Evolutionary conservation across 2,888 invertebrate species (phyloP).

Genomic region (Caenorhabditis sp.): DNA sequence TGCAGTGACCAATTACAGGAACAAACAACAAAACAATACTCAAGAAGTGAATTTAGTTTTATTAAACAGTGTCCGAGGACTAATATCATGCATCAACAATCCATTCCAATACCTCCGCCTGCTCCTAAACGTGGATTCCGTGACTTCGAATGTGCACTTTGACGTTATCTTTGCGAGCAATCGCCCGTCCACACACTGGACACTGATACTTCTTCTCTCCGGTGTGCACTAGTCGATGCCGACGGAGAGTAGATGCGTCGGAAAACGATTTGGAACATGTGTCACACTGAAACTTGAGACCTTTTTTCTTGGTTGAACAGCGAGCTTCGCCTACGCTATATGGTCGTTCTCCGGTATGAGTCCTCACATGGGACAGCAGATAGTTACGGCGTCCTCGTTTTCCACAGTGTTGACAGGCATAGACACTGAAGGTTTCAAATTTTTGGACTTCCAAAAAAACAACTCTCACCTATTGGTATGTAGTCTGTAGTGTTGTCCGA

Average conservation of each 20-base stretch:
- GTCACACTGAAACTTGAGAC: conserved; percentile 69
- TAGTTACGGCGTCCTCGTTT: conserved; percentile 77
- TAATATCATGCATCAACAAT: background rate
- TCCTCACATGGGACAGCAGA: conserved; percentile 75
- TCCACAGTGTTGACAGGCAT: conserved; percentile 78
- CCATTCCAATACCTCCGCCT: conserved; percentile 5
- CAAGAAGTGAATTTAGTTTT: conserved; percentile 25
- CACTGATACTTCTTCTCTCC: conserved; percentile 78
- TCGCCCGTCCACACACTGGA: conserved; percentile 78
- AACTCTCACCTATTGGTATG: conserved; percentile 71
- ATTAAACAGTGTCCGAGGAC: background rate
- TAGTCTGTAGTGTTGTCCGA: conserved; percentile 70
- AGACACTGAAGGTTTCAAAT: conserved; percentile 64
- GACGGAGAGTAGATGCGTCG: conserved; percentile 77
- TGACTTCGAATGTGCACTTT: conserved; percentile 76
- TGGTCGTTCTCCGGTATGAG: conserved; percentile 77
- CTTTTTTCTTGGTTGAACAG: conserved; percentile 4
- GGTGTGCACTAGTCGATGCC: conserved; percentile 77
- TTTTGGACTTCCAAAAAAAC: background rate
- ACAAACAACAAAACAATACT: background rate
- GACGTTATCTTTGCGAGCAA: conserved; percentile 79
- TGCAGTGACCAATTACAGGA: conserved; percentile 30
- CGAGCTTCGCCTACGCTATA: conserved; percentile 63
- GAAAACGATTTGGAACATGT: conserved; percentile 76
- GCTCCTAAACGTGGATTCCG: conserved; percentile 63